phyloP scores from a whole-genome alignment of 2,888 invertebrate genomes.

The Stenolophus ochropezus region DNA sequence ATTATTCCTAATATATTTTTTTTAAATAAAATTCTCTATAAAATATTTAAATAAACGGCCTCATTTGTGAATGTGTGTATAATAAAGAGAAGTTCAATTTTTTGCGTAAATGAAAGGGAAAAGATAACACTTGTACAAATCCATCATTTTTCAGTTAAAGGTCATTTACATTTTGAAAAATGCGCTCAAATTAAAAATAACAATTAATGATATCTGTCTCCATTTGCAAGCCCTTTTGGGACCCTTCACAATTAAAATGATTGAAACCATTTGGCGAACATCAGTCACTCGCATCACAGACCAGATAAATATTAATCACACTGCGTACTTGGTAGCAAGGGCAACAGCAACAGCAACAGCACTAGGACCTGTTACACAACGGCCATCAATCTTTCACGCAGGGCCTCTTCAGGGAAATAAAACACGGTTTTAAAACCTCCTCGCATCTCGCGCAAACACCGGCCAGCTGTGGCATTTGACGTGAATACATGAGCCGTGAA shows the following conservation, averaged over 20 bases:
- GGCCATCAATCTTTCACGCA: slow-evolving; percentile 31
- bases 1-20: no score
- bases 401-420: slow-evolving; percentile 22
- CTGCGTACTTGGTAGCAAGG: neutral
- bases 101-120: no score
- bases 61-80: no score
- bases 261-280: neutral
- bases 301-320: slow-evolving; percentile 11
- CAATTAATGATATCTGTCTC: neutral
- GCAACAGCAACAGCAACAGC: no score
- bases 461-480: slow-evolving; percentile 3
- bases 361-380: slow-evolving; percentile 37
- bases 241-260: slow-evolving; percentile 12
- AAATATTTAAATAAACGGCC: no score
- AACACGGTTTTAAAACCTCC: slow-evolving; percentile 5
- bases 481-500: slow-evolving; percentile 19
- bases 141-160: neutral
- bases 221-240: neutral
- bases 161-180: neutral
- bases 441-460: neutral
- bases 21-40: no score
- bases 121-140: neutral
- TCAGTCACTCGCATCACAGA: neutral
- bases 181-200: neutral
- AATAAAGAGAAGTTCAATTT: no score